These are phyloP conservation scores for Seira sanloemensis DNA, from an alignment of 2,888 invertebrate species.

Conservation along the genomic window DNA sequence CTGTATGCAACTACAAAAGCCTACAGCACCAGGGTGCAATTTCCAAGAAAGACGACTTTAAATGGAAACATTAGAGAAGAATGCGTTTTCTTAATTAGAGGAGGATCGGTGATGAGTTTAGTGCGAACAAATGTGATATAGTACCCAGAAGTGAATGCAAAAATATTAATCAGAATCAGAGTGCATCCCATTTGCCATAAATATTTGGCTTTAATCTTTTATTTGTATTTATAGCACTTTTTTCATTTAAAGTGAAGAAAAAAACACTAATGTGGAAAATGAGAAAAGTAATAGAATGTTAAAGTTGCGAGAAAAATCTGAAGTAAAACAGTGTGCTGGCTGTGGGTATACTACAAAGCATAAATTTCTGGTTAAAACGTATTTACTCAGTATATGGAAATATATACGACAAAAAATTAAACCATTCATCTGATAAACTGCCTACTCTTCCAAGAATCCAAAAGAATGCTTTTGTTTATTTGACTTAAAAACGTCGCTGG, in stretches of 20 bases:
- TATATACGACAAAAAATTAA: too few species aligned
- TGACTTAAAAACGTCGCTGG: neutral
- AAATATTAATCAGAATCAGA: too few species aligned
- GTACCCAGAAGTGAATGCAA: too few species aligned
- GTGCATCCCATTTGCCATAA: too few species aligned
- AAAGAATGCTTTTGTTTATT: neutral
- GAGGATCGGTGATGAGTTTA: too few species aligned
- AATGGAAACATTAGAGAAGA: neutral
- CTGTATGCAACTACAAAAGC: too few species aligned
- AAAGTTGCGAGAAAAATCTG: neutral
- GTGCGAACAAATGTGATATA: conserved; percentile 38
- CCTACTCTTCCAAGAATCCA: neutral
- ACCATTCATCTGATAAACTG: neutral
- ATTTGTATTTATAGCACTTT: too few species aligned
- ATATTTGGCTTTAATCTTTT: too few species aligned
- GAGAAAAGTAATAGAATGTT: too few species aligned
- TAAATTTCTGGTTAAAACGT: neutral
- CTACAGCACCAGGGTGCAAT: neutral
- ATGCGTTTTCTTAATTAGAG: conserved; percentile 41
- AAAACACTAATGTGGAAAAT: too few species aligned
- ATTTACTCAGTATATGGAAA: too few species aligned
- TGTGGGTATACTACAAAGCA: neutral
- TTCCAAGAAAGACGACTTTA: neutral
- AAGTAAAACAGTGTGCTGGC: neutral
- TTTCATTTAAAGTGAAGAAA: too few species aligned